Conservation (phyloP, 2,113 vertebrate species). For the Aspiorhynchus laticeps region DNA sequence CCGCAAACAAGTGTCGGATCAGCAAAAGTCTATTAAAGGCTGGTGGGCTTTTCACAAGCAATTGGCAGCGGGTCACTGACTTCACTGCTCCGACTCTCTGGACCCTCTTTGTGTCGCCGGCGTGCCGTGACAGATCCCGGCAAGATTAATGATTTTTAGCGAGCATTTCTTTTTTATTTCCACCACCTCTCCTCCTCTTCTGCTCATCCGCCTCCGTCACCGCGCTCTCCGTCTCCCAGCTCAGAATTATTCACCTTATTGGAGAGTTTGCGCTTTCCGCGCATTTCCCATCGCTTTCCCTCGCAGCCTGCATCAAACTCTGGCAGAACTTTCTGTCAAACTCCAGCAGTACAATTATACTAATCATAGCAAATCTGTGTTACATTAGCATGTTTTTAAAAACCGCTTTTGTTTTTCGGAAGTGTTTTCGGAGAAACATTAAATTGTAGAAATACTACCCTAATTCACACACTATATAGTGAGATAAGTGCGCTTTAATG, state of each 20-base stretch:
- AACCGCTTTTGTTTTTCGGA: background rate
- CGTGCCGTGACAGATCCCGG: constrained; percentile 83
- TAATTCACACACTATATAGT: background rate
- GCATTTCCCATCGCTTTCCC: background rate
- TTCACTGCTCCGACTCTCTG: constrained; percentile 78
- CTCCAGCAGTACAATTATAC: background rate
- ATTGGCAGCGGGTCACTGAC: constrained; percentile 95
- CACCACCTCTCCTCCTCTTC: constrained; percentile 1
- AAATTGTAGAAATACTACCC: background rate
- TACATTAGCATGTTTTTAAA: background rate
- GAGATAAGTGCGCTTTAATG: background rate
- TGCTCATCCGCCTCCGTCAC: constrained; percentile 27
- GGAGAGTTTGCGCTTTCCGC: background rate
- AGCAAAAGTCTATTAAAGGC: constrained; percentile 96
- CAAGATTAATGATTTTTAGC: constrained; percentile 91
- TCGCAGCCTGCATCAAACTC: background rate
- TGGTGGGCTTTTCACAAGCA: constrained; percentile 93
- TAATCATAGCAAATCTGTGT: background rate
- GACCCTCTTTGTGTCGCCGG: constrained; percentile 72
- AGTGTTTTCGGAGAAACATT: background rate
- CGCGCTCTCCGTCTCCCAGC: constrained; percentile 1
- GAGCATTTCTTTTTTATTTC: constrained; percentile 38
- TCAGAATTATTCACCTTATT: background rate
- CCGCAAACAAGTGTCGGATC: constrained; percentile 95
- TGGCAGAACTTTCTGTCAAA: background rate